Evolutionary conservation across 2,113 vertebrate species (phyloP).

Genomic region (Cygnus atratus): DNA sequence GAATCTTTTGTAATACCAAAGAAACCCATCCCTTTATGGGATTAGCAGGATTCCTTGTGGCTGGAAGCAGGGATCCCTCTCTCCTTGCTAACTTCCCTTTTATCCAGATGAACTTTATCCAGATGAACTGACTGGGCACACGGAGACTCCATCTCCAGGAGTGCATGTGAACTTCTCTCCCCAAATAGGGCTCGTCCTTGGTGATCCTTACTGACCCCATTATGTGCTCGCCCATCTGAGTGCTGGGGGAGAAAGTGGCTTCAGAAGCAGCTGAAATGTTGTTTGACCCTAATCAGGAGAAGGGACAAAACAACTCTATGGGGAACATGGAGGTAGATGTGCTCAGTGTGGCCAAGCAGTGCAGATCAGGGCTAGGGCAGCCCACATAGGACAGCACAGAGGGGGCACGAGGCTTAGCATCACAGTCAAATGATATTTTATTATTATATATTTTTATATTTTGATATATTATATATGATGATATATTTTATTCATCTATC

Average conservation of each 20-base stretch:
- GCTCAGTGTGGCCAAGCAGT: not conserved
- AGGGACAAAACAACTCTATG: rapidly evolving
- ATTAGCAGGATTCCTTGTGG: not conserved
- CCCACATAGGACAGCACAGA: not conserved
- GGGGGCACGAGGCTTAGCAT: not conserved
- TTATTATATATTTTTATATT: too few relatives aligned
- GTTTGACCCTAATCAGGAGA: not conserved
- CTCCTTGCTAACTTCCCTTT: not conserved
- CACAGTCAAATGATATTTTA: not conserved
- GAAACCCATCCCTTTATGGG: not conserved
- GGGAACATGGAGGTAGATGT: not conserved
- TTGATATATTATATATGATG: too few relatives aligned
- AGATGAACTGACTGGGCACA: not conserved
- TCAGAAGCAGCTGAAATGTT: not conserved
- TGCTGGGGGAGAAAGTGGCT: not conserved
- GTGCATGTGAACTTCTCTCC: not conserved
- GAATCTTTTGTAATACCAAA: not conserved
- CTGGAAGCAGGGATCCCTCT: not conserved
- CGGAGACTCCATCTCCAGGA: not conserved
- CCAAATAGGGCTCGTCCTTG: not conserved
- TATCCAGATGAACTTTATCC: not conserved
- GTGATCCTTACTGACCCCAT: not conserved
- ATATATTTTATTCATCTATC: too few relatives aligned
- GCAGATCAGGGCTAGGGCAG: not conserved
- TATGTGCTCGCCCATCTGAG: not conserved